Conservation (phyloP, 2,888 invertebrate genomes). For the Eupsilia transversa region DNA sequence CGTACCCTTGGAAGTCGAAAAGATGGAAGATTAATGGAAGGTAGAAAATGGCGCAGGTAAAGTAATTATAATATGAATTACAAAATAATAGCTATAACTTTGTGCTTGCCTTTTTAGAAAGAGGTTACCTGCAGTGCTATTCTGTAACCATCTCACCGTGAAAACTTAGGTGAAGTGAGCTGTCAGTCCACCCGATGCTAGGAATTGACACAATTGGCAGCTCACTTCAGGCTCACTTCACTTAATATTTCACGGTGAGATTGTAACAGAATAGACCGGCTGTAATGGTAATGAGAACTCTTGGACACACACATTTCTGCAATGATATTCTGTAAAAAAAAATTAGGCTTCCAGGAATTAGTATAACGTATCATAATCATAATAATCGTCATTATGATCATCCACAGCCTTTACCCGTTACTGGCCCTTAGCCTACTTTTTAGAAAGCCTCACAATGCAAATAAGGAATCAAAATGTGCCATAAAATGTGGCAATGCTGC, state of each 20-base stretch:
- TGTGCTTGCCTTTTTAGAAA: neutral
- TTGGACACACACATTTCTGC: neutral
- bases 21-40: conserved; percentile 17
- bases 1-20: conserved; percentile 65
- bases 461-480: neutral
- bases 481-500: too few species aligned
- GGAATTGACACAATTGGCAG: too few species aligned
- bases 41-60: neutral
- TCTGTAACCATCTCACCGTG: too few species aligned
- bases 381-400: neutral
- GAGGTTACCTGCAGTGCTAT: too few species aligned
- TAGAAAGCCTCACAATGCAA: neutral
- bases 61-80: neutral
- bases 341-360: neutral
- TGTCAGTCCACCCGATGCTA: too few species aligned
- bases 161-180: too few species aligned
- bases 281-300: neutral
- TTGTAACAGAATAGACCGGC: too few species aligned
- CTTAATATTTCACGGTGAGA: too few species aligned
- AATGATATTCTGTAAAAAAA: neutral
- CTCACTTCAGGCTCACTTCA: too few species aligned
- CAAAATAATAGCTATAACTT: neutral
- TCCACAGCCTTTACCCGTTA: neutral
- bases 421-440: neutral
- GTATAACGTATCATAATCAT: neutral